These are phyloP conservation scores for Mastacembelus armatus DNA, from an alignment of 2,797 vertebrate genomes.

Conservation along the genomic window DNA sequence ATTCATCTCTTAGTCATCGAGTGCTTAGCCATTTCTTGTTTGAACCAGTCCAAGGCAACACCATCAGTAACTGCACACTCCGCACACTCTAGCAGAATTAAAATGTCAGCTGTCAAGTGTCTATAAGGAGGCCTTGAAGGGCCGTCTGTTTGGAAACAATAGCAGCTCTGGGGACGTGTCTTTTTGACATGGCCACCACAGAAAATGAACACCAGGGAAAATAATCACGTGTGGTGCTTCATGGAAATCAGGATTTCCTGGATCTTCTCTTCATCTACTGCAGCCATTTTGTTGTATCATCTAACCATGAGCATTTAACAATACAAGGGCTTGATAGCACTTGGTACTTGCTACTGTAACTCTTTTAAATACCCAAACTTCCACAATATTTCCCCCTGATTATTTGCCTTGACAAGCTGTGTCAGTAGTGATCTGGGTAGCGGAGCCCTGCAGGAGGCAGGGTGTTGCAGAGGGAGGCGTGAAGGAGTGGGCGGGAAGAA, in stretches of 20 bases:
- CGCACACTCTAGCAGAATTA: conserved; percentile 43
- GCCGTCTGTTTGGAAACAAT: conserved; percentile 54
- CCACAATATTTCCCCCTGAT: conserved; percentile 15
- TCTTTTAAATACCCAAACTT: conserved; percentile 18
- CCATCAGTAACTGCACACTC: conserved; percentile 50
- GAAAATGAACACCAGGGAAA: conserved; percentile 29
- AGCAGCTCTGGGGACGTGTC: conserved; percentile 42
- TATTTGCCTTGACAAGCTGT: conserved; percentile 52
- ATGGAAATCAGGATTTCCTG: not conserved
- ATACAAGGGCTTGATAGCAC: not conserved
- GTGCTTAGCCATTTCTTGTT: conserved; percentile 18
- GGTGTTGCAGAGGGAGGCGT: conserved; percentile 38
- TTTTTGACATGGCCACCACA: conserved; percentile 30
- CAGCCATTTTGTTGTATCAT: not conserved
- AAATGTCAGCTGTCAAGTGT: conserved; percentile 74
- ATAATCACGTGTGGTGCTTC: conserved; percentile 14
- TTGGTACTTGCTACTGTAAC: too few relatives aligned
- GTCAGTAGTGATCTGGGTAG: conserved; percentile 55
- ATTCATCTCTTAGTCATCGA: conserved; percentile 35
- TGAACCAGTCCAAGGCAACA: conserved; percentile 26
- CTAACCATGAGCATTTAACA: conserved; percentile 1
- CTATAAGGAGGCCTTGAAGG: conserved; percentile 68
- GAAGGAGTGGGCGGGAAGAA: conserved; percentile 45
- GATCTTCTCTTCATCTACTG: not conserved
- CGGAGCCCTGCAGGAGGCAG: conserved; percentile 50